A percentile compares a stretch with the other conserved stretches of the same genome.
Conservation (phyloP, 2,113 vertebrate species). For the Candoia aspera region DNA sequence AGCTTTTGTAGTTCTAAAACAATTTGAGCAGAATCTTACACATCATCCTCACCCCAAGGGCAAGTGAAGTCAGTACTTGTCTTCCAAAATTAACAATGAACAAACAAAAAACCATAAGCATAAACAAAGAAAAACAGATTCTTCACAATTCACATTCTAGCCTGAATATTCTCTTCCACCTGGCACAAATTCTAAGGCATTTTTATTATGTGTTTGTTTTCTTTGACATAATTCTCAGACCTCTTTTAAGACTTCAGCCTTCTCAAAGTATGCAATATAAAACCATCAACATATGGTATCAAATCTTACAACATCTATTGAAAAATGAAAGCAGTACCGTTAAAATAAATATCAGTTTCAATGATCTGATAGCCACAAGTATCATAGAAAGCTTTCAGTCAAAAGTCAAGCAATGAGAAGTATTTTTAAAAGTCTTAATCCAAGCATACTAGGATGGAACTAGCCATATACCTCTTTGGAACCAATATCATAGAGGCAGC, state of each 20-base stretch:
- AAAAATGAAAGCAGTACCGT: neutral
- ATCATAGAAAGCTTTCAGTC: neutral
- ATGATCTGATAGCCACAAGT: neutral
- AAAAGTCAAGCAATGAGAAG: neutral
- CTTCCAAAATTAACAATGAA: neutral
- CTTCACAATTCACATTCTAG: neutral
- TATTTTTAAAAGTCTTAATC: neutral
- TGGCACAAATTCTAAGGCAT: neutral
- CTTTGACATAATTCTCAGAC: neutral
- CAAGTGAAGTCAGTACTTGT: neutral
- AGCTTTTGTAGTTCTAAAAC: neutral
- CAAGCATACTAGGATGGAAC: neutral
- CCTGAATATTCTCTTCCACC: neutral
- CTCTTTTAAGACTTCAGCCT: neutral
- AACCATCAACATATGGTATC: neutral
- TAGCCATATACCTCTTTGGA: neutral
- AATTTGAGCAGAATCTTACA: neutral
- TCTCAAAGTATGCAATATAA: neutral
- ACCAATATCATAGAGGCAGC: no score
- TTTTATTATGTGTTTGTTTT: neutral
- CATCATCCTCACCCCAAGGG: neutral
- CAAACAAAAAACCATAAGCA: neutral
- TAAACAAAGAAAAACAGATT: neutral
- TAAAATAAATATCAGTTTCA: neutral
- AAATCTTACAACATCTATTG: neutral